Conservation (phyloP, 2,888 invertebrate genomes). For the Dimorphilus gyrociliatus region DNA sequence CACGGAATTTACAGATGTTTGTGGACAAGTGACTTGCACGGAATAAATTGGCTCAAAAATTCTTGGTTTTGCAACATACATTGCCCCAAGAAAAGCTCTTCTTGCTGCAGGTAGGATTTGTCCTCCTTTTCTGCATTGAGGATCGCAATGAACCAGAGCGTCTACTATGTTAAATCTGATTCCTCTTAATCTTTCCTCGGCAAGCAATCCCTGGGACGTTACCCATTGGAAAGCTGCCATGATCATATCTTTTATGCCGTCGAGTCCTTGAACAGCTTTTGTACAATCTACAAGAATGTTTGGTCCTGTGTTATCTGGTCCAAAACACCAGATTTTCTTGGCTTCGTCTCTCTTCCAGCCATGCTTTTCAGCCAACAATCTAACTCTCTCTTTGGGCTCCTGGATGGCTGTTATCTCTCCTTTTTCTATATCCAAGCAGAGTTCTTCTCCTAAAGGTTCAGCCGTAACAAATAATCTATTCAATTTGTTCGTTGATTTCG, state of each 20-base stretch:
- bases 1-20: conserved; percentile 5
- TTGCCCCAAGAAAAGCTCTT: conserved; percentile 7
- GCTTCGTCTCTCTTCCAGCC: conserved; percentile 8
- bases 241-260: conserved; percentile 11
- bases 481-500: conserved; percentile 14
- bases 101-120: conserved; percentile 10
- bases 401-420: conserved; percentile 4
- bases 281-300: conserved; percentile 12
- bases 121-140: conserved; percentile 7
- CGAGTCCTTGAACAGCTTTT: conserved; percentile 10
- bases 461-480: conserved; percentile 12
- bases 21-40: conserved; percentile 7
- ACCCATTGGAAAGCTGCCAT: conserved; percentile 13
- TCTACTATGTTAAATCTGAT: conserved; percentile 10
- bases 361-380: conserved; percentile 9
- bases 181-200: conserved; percentile 9
- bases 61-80: conserved; percentile 9
- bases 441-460: conserved; percentile 8
- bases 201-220: conserved; percentile 7
- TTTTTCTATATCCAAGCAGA: conserved; percentile 11
- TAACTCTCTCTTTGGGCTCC: conserved; percentile 10
- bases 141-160: conserved; percentile 9
- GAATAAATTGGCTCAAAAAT: conserved; percentile 11
- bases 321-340: conserved; percentile 13
- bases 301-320: conserved; percentile 11